phyloP scores from a whole-genome alignment of 2,797 vertebrate species.

The Hoplostethus mediterraneus region DNA sequence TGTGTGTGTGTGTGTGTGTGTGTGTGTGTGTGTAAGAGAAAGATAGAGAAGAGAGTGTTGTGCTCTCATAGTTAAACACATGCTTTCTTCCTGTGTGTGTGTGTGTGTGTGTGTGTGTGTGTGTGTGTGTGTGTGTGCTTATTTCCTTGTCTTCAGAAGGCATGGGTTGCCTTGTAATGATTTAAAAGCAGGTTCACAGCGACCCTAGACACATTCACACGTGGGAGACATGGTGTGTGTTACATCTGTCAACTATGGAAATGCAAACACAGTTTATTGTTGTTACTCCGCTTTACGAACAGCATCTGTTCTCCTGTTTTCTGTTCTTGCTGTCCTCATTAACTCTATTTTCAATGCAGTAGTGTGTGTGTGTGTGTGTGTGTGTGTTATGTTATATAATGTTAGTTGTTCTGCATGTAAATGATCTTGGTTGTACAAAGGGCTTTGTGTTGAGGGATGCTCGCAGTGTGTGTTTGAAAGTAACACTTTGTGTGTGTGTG shows the following conservation, averaged over 20 bases:
- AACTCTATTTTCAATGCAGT: slow-evolving; percentile 46
- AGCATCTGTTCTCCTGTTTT: slow-evolving; percentile 47
- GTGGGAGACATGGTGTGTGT: not conserved
- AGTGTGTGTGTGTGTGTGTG: slow-evolving; percentile 22
- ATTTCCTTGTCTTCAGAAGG: slow-evolving; percentile 35
- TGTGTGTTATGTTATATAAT: slow-evolving; percentile 68
- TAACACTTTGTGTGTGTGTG: slow-evolving; percentile 7
- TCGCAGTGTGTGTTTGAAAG: slow-evolving; percentile 22
- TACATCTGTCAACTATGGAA: slow-evolving; percentile 16
- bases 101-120: not conserved
- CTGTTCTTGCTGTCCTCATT: slow-evolving; percentile 36
- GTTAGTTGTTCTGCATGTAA: slow-evolving; percentile 78
- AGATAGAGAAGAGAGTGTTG: not conserved
- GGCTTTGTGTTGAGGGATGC: slow-evolving; percentile 72
- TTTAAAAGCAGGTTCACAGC: slow-evolving; percentile 30
- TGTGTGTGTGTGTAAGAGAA: not conserved
- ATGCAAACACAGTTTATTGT: slow-evolving; percentile 23
- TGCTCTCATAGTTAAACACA: too few species aligned
- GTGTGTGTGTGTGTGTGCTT: slow-evolving; percentile 17
- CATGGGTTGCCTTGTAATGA: slow-evolving; percentile 57
- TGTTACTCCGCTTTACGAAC: slow-evolving; percentile 42
- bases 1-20: slow-evolving; percentile 2
- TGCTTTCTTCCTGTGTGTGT: not conserved
- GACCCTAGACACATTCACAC: not conserved
- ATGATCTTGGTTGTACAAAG: slow-evolving; percentile 76